These are phyloP conservation scores for Caenorhabditis wallacei DNA, from an alignment of 2,888 invertebrate species.

Conservation along the genomic window DNA sequence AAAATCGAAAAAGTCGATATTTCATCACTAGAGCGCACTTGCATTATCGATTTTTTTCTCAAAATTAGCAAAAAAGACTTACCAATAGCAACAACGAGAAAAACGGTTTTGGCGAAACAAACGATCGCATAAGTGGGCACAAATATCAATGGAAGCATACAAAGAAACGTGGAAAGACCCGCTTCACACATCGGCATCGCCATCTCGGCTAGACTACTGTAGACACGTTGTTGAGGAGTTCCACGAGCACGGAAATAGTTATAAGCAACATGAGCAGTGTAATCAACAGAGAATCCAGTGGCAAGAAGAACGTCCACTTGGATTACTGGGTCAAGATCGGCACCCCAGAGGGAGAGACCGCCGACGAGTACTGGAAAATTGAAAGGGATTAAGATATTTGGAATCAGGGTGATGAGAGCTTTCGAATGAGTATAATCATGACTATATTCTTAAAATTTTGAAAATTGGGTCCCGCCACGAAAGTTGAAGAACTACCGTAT, in stretches of 20 bases:
- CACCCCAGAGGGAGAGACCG: slow-evolving; percentile 80
- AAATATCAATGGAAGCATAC: slow-evolving; percentile 82
- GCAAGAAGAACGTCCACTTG: slow-evolving; percentile 81
- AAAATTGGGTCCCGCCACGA: too few species aligned
- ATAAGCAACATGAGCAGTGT: slow-evolving; percentile 81
- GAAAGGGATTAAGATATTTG: too few species aligned
- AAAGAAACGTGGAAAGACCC: slow-evolving; percentile 77
- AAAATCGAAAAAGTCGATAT: too few species aligned
- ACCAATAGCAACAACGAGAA: slow-evolving; percentile 73
- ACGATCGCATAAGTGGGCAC: slow-evolving; percentile 83
- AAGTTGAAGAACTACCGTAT: too few species aligned
- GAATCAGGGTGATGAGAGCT: too few species aligned
- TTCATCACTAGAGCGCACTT: background rate
- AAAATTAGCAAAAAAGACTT: slow-evolving; percentile 11
- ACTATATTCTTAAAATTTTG: too few species aligned
- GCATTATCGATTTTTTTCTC: background rate
- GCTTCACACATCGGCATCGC: slow-evolving; percentile 80
- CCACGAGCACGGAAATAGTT: slow-evolving; percentile 79
- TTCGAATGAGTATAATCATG: too few species aligned
- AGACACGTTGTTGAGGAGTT: slow-evolving; percentile 73
- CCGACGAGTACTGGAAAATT: slow-evolving; percentile 81
- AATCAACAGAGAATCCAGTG: slow-evolving; percentile 81
- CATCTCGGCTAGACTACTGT: slow-evolving; percentile 78
- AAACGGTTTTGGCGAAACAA: slow-evolving; percentile 80
- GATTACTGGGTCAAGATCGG: slow-evolving; percentile 82